Conservation (phyloP, 2,113 vertebrate species). For the Syngnathoides biaculeatus region DNA sequence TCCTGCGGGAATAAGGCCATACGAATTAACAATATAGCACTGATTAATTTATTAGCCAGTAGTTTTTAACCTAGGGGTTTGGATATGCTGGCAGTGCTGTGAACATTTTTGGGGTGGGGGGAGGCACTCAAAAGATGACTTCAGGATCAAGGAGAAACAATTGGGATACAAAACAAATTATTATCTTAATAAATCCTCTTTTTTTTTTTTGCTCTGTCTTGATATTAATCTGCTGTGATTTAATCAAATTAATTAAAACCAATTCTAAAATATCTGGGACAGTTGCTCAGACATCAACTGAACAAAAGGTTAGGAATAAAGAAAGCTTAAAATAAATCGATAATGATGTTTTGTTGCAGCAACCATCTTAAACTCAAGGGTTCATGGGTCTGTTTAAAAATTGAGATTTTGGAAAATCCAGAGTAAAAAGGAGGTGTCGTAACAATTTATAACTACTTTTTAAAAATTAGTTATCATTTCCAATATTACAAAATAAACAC, state of each 20-base stretch:
- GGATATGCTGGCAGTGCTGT: slow-evolving; percentile 19
- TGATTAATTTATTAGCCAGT: slow-evolving; percentile 56
- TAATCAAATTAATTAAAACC: slow-evolving; percentile 50
- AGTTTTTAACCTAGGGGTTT: slow-evolving; percentile 47
- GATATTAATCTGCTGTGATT: slow-evolving; percentile 41
- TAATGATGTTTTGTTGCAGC: not conserved
- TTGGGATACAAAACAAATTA: slow-evolving; percentile 36
- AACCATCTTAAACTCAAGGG: not conserved
- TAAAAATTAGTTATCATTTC: not conserved
- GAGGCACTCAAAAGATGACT: slow-evolving; percentile 23
- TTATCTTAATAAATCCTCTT: slow-evolving; percentile 27
- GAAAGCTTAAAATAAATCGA: slow-evolving; percentile 8
- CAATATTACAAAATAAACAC: not conserved
- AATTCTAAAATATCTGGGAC: slow-evolving; percentile 29
- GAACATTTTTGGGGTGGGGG: not conserved
- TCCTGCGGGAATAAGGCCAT: slow-evolving; percentile 56
- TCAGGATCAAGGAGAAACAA: slow-evolving; percentile 14
- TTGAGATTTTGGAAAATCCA: not conserved
- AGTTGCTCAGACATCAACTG: slow-evolving; percentile 15
- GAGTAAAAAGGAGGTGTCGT: not conserved
- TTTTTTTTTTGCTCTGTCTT: slow-evolving; percentile 24
- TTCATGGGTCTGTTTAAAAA: not conserved
- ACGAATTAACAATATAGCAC: slow-evolving; percentile 57
- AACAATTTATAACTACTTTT: not conserved
- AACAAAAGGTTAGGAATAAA: slow-evolving; percentile 12